A percentile compares a stretch with the other conserved stretches of the same genome.
phyloP scores from a whole-genome alignment of 1,140 invertebrate species.

The Branchinecta lynchi region DNA sequence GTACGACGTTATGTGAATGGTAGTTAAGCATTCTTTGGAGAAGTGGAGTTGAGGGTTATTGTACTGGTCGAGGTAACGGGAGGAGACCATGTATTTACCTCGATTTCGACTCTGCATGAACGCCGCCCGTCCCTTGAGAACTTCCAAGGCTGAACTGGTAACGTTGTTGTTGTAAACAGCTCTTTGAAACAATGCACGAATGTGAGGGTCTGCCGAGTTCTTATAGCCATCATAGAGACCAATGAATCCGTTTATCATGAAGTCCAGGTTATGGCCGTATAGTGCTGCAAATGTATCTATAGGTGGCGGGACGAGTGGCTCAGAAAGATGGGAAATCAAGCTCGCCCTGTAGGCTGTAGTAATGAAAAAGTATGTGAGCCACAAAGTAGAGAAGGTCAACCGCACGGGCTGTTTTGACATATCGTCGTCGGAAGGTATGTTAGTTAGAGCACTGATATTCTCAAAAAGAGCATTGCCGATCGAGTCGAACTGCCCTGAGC shows the following conservation, averaged over 20 bases:
- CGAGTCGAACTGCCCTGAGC: not conserved
- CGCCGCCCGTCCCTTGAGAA: not conserved
- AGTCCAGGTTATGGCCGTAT: not conserved
- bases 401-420: not conserved
- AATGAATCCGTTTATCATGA: not conserved
- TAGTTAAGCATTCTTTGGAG: not conserved
- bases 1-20: conserved; percentile 3
- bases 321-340: conserved; percentile 3
- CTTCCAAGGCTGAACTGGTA: not conserved
- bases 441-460: not conserved
- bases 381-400: not conserved
- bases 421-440: not conserved
- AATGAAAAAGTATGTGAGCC: not conserved
- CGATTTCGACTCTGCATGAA: not conserved
- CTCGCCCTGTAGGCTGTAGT: not conserved
- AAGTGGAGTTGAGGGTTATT: not conserved
- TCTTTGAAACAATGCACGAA: not conserved
- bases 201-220: not conserved
- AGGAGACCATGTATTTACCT: not conserved
- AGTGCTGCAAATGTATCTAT: not conserved
- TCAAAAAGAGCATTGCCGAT: not conserved
- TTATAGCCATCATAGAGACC: not conserved
- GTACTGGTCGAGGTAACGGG: not conserved
- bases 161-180: not conserved
- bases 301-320: not conserved